These are phyloP conservation scores for Zaprionus obscuricornis DNA, from an alignment of 2,888 invertebrate genomes.

Conservation along the genomic window DNA sequence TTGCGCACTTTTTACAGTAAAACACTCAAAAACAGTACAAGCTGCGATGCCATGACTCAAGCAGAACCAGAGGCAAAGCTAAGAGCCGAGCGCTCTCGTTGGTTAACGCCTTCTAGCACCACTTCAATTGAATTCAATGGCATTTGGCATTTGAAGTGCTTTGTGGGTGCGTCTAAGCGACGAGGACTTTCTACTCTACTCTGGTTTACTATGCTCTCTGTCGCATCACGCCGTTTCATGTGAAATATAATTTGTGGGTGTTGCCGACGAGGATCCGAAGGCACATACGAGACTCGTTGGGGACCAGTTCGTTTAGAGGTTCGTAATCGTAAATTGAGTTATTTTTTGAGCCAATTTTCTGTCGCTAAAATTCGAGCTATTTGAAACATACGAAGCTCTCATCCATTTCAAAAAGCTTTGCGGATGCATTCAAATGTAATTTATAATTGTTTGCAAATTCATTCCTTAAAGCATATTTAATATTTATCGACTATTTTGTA, in stretches of 20 bases:
- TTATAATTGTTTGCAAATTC: too few species aligned
- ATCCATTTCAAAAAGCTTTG: slow-evolving; percentile 40
- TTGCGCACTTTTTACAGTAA: slow-evolving; percentile 73
- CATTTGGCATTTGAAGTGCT: slow-evolving; percentile 51
- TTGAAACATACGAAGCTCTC: slow-evolving; percentile 40
- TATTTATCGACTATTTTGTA: not conserved
- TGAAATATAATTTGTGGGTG: slow-evolving; percentile 56
- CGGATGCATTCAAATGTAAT: not conserved
- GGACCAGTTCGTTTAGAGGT: slow-evolving; percentile 34
- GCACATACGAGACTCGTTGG: slow-evolving; percentile 31
- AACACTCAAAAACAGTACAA: slow-evolving; percentile 54
- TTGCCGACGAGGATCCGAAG: slow-evolving; percentile 51
- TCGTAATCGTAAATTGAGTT: slow-evolving; percentile 66
- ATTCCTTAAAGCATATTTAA: not conserved
- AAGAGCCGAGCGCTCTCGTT: slow-evolving; percentile 59
- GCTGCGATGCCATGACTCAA: slow-evolving; percentile 36
- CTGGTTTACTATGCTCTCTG: too few species aligned
- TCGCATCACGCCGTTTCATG: slow-evolving; percentile 28
- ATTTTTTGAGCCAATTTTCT: slow-evolving; percentile 54
- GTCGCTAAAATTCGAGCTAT: not conserved
- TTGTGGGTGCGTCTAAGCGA: slow-evolving; percentile 76
- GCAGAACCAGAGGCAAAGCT: slow-evolving; percentile 12
- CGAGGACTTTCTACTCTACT: slow-evolving; percentile 5
- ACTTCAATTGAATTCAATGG: slow-evolving; percentile 61
- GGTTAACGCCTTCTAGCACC: slow-evolving; percentile 73